Percentiles rank a stretch among this genome's conserved stretches.
Conservation (phyloP, 2,113 vertebrate genomes). For the Jaculus jaculus region DNA sequence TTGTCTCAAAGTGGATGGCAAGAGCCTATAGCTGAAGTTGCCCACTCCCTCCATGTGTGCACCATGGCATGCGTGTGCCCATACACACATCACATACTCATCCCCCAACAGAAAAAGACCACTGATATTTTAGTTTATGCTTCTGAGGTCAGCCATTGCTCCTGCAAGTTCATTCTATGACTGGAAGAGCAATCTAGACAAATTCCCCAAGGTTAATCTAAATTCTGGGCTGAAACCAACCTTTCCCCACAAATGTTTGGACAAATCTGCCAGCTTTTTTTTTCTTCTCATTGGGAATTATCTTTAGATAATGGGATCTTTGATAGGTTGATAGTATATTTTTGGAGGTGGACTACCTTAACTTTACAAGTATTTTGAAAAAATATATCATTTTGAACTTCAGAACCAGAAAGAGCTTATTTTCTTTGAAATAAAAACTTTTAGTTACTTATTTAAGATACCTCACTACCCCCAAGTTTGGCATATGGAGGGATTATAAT, state of each 20-base stretch:
- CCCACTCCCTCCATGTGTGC: not conserved
- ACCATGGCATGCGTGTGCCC: no score
- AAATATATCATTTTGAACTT: slow-evolving; percentile 30
- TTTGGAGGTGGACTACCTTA: not conserved
- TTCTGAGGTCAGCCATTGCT: not conserved
- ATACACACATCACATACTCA: no score
- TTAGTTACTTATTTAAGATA: slow-evolving; percentile 22
- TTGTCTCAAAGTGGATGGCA: no score
- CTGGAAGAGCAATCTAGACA: not conserved
- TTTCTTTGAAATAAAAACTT: slow-evolving; percentile 40
- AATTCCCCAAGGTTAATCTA: not conserved
- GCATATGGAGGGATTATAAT: not conserved
- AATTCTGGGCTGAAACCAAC: not conserved
- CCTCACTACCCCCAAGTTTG: not conserved
- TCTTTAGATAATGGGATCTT: not conserved
- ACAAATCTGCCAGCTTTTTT: not conserved
- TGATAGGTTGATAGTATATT: not conserved
- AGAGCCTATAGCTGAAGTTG: not conserved
- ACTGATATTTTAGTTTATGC: not conserved
- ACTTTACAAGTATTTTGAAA: not conserved
- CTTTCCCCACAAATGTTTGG: not conserved
- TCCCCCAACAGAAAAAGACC: not conserved
- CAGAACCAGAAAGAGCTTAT: not conserved
- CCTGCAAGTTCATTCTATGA: not conserved
- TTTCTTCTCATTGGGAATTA: not conserved